Percentiles rank a stretch among this genome's conserved stretches.
Evolutionary conservation across 2,888 invertebrate genomes (phyloP).

Genomic region (Ennomos quercinarius): DNA sequence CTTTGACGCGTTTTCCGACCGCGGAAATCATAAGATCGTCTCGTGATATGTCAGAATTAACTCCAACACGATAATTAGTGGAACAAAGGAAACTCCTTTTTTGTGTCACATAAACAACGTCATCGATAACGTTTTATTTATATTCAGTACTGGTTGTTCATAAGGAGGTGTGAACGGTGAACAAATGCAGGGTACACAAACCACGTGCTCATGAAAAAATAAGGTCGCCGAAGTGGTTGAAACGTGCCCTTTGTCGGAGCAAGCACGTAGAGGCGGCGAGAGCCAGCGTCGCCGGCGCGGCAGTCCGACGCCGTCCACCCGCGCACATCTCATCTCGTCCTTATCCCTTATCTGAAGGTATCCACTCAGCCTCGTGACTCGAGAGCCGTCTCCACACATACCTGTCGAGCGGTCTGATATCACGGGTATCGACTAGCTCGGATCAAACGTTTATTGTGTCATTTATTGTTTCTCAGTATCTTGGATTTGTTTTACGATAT

Average conservation of each 20-base stretch:
- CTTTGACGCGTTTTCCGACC: conserved; percentile 48
- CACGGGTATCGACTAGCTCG: conserved; percentile 51
- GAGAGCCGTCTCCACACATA: conserved; percentile 44
- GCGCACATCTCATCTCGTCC: conserved; percentile 55
- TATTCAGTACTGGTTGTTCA: conserved; percentile 33
- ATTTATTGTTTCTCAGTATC: conserved; percentile 48
- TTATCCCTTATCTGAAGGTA: conserved; percentile 67
- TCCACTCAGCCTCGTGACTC: conserved; percentile 64
- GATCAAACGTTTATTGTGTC: conserved; percentile 56
- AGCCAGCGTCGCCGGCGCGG: conserved; percentile 53
- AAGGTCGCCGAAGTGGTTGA: conserved; percentile 55
- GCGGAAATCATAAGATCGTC: conserved; percentile 39
- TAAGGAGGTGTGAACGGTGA: conserved; percentile 34
- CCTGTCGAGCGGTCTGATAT: conserved; percentile 53
- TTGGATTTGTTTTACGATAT: conserved; percentile 52
- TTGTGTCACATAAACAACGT: conserved; percentile 42
- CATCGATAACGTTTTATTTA: conserved; percentile 31
- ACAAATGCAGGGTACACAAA: conserved; percentile 43
- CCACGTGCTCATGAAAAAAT: conserved; percentile 57
- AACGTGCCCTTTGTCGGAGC: conserved; percentile 61
- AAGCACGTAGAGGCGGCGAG: conserved; percentile 61
- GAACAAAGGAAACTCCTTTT: conserved; percentile 57
- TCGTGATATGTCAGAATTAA: conserved; percentile 52
- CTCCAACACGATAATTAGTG: conserved; percentile 52
- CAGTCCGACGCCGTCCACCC: conserved; percentile 56